These are phyloP conservation scores for Corythoichthys intestinalis DNA, from an alignment of 2,113 vertebrate genomes.

Conservation along the genomic window DNA sequence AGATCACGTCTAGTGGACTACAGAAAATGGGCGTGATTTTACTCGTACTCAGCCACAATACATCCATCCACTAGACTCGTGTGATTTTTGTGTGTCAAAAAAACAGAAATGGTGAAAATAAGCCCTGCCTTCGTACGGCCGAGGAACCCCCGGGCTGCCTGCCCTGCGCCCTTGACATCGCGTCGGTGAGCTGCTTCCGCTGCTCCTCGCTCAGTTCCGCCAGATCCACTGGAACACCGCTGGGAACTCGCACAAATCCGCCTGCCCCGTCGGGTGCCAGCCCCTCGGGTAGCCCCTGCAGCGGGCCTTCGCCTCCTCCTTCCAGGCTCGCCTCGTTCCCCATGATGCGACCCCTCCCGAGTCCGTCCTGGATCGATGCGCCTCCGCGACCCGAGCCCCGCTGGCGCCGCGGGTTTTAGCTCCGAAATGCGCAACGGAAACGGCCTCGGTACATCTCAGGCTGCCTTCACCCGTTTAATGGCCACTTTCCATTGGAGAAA, in stretches of 20 bases:
- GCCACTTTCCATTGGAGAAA: constrained; percentile 26
- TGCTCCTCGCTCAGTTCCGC: constrained; percentile 89
- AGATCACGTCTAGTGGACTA: constrained; percentile 18
- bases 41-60: constrained; percentile 35
- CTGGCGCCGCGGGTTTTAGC: constrained; percentile 31
- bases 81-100: constrained; percentile 9
- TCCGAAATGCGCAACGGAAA: constrained; percentile 44
- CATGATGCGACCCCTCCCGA: constrained; percentile 79
- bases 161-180: constrained; percentile 92
- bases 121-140: constrained; percentile 81
- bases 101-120: neutral
- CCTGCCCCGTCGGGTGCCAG: constrained; percentile 79
- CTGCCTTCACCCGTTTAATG: constrained; percentile 29
- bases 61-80: constrained; percentile 15
- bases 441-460: constrained; percentile 51
- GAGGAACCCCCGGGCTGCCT: constrained; percentile 80
- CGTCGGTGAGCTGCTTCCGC: constrained; percentile 85
- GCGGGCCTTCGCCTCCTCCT: constrained; percentile 78
- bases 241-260: constrained; percentile 74
- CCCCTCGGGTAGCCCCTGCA: constrained; percentile 80
- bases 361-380: constrained; percentile 46
- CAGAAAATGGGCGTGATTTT: constrained; percentile 58
- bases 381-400: constrained; percentile 33
- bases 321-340: constrained; percentile 96
- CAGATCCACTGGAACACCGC: constrained; percentile 82